Evolutionary conservation across 2,888 invertebrate genomes (phyloP).

Genomic region (Macaria liturata): DNA sequence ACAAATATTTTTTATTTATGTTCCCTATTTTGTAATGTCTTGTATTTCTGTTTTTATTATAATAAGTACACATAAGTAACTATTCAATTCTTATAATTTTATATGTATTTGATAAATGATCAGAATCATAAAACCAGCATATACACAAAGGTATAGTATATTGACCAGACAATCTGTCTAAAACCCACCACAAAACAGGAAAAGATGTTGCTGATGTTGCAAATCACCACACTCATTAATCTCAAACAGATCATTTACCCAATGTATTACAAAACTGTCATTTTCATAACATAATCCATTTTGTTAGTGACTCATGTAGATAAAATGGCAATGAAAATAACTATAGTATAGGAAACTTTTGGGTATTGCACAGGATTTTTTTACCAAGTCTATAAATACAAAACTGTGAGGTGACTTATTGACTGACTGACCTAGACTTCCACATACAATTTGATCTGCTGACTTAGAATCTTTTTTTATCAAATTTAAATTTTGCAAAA

Average conservation of each 20-base stretch:
- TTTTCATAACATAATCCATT: slow-evolving; percentile 27
- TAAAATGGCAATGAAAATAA: slow-evolving; percentile 13
- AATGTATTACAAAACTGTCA: slow-evolving; percentile 23
- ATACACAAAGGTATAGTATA: not conserved
- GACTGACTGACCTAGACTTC: not conserved
- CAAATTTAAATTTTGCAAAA: too few relatives aligned
- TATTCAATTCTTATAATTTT: too few relatives aligned
- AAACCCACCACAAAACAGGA: not conserved
- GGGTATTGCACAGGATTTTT: not conserved
- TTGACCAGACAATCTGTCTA: not conserved
- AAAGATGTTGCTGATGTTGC: not conserved
- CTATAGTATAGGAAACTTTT: slow-evolving; percentile 9
- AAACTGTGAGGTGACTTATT: too few relatives aligned
- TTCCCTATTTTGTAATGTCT: too few relatives aligned
- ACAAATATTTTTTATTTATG: too few relatives aligned
- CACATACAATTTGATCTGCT: not conserved
- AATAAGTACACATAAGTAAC: too few relatives aligned
- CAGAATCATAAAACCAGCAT: too few relatives aligned
- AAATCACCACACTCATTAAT: slow-evolving; percentile 19
- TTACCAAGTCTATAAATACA: not conserved
- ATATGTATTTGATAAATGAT: too few relatives aligned
- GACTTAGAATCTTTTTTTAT: too few relatives aligned
- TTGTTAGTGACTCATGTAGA: slow-evolving; percentile 23
- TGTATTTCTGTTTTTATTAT: too few relatives aligned
- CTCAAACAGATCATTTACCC: slow-evolving; percentile 15